A percentile compares a stretch with the other conserved stretches of the same genome.
These are phyloP conservation scores for Bos indicus DNA, from an alignment of 2,113 vertebrate genomes.

Conservation along the genomic window DNA sequence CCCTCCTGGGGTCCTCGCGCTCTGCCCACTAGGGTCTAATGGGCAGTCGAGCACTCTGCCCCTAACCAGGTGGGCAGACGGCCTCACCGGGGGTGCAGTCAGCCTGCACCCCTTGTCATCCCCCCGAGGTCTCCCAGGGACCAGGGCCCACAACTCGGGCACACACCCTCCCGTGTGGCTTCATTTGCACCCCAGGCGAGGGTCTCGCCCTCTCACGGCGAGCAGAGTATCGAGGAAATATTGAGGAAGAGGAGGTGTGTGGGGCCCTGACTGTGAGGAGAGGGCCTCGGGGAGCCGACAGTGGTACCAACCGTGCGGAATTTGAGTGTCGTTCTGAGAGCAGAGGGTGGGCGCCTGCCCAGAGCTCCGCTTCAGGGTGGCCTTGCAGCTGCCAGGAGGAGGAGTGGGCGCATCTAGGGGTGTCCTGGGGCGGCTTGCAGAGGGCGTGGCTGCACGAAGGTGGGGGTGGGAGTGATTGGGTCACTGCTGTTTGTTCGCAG, in stretches of 20 bases:
- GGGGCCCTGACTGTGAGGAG: neutral
- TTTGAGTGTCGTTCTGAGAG: neutral
- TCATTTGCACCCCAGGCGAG: fast-evolving
- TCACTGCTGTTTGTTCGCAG: neutral
- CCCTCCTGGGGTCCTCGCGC: neutral
- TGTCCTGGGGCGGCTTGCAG: neutral
- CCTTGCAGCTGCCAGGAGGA: too few relatives aligned
- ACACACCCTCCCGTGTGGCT: fast-evolving
- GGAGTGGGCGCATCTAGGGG: fast-evolving
- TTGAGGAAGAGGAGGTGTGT: neutral
- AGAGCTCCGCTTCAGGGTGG: neutral
- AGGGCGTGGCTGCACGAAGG: neutral
- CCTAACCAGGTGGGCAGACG: fast-evolving
- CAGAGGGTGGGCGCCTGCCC: neutral
- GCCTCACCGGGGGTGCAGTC: too few relatives aligned
- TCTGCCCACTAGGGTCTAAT: neutral
- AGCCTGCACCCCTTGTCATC: fast-evolving
- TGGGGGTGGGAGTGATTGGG: fast-evolving
- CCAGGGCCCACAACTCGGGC: fast-evolving
- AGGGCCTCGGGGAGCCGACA: fast-evolving
- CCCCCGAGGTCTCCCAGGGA: neutral
- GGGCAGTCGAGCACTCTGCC: fast-evolving
- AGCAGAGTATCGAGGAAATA: neutral
- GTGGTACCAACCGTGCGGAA: fast-evolving
- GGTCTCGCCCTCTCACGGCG: fast-evolving